Evolutionary conservation across 2,888 invertebrate species (phyloP).

Genomic region (Rhopalosiphum nymphaeae): DNA sequence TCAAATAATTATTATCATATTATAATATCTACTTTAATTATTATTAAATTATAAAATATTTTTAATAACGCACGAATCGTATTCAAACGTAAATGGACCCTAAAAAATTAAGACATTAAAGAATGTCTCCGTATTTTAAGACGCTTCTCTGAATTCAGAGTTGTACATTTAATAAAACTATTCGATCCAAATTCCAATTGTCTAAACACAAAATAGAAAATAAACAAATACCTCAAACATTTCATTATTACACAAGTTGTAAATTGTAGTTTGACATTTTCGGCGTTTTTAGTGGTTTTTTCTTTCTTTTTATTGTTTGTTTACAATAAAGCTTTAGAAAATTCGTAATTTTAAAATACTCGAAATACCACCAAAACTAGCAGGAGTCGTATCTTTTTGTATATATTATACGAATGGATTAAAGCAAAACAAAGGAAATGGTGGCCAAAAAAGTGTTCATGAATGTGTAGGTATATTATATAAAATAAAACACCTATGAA

Average conservation of each 20-base stretch:
- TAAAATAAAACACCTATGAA: background rate
- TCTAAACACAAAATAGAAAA: background rate
- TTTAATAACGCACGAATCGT: background rate
- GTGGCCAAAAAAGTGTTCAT: background rate
- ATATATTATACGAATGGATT: background rate
- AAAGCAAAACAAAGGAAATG: background rate
- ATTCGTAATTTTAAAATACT: conserved; percentile 49
- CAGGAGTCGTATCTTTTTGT: background rate
- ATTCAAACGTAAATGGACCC: background rate
- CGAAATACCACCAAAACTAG: conserved; percentile 15
- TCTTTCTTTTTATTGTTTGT: background rate
- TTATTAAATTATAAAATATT: background rate
- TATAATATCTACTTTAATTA: no score
- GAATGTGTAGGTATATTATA: background rate
- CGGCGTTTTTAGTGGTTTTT: conserved; percentile 27
- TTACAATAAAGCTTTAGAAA: background rate
- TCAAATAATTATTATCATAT: background rate
- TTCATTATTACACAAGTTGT: background rate
- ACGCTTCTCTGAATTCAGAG: background rate
- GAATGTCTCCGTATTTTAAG: background rate
- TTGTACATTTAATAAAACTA: background rate
- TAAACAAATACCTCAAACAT: conserved; percentile 14
- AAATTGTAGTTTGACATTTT: conserved; percentile 47
- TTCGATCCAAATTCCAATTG: conserved; percentile 17
- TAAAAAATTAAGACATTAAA: background rate